phyloP scores from a whole-genome alignment of 2,113 vertebrate genomes.

The Daboia siamensis region DNA sequence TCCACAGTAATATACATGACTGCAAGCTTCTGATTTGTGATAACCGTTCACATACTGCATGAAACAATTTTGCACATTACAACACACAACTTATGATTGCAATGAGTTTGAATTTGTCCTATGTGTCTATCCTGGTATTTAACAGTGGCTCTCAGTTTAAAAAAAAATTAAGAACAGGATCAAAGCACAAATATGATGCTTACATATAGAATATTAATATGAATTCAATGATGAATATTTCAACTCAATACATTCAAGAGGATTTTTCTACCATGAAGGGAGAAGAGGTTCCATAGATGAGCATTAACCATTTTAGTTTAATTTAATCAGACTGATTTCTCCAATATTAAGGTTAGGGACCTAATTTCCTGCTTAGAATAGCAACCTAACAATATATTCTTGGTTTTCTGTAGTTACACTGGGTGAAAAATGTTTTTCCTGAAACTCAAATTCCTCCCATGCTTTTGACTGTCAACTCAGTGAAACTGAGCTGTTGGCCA shows the following conservation, averaged over 20 bases:
- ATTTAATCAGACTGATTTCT: neutral
- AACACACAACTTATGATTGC: neutral
- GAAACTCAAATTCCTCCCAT: slow-evolving; percentile 9
- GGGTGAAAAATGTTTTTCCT: slow-evolving; percentile 10
- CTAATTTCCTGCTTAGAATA: slow-evolving; percentile 5
- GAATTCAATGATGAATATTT: neutral
- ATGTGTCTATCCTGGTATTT: neutral
- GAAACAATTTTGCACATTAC: neutral
- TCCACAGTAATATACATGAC: neutral
- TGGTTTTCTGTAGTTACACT: slow-evolving; percentile 34
- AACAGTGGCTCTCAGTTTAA: neutral
- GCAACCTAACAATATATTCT: neutral
- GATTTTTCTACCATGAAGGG: neutral
- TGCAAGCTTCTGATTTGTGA: neutral
- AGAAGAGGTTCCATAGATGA: fast-evolving
- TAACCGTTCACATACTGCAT: neutral
- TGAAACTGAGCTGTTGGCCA: slow-evolving; percentile 18
- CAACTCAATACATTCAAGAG: neutral
- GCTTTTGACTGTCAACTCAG: neutral
- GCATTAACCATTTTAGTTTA: neutral
- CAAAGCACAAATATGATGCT: neutral
- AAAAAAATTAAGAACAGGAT: neutral
- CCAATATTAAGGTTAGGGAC: neutral
- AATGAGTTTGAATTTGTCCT: neutral
- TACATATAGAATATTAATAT: neutral